phyloP scores from a whole-genome alignment of 2,888 invertebrate species.

The Dilophus febrilis region DNA sequence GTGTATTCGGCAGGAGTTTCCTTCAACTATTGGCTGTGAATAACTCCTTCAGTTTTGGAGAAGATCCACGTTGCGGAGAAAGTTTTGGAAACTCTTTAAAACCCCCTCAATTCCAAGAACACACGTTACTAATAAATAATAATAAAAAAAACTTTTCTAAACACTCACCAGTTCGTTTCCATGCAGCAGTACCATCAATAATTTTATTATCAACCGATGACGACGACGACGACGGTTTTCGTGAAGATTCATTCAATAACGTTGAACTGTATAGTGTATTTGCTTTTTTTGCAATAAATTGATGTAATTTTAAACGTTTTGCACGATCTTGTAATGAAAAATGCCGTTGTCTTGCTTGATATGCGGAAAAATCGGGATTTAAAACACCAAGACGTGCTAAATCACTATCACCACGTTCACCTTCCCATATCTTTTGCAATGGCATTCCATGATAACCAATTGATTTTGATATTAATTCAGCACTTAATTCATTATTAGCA shows the following conservation, averaged over 20 bases:
- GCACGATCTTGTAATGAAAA: conserved; percentile 70
- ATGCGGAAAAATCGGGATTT: conserved; percentile 54
- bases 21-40: too few species aligned
- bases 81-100: too few species aligned
- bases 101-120: too few species aligned
- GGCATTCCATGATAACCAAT: conserved; percentile 77
- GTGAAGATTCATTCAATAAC: conserved; percentile 32
- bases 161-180: neutral
- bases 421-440: conserved; percentile 74
- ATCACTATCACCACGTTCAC: conserved; percentile 63
- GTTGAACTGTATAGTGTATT: conserved; percentile 50
- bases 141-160: too few species aligned
- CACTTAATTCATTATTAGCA: conserved; percentile 1
- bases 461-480: conserved; percentile 39
- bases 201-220: neutral
- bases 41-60: too few species aligned
- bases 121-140: neutral
- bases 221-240: neutral
- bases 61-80: too few species aligned
- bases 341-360: conserved; percentile 62
- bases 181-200: neutral
- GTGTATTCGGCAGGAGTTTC: too few species aligned
- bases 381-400: conserved; percentile 42
- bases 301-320: conserved; percentile 66
- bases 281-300: conserved; percentile 75